Evolutionary conservation across 2,797 vertebrate genomes (phyloP).

Genomic region (Selene dorsalis): DNA sequence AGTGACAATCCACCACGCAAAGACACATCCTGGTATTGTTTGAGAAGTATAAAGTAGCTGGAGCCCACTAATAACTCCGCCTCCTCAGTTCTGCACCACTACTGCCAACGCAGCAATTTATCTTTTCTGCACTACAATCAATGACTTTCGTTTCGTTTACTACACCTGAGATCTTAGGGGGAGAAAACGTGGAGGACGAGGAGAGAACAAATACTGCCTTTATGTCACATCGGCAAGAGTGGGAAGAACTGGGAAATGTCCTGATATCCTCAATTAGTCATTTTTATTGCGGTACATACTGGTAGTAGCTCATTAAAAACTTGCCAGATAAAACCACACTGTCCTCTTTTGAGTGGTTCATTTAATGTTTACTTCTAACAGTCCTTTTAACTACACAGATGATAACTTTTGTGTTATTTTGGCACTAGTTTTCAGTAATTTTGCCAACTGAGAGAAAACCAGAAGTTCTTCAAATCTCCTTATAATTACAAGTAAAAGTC

Average conservation of each 20-base stretch:
- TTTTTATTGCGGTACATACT: neutral
- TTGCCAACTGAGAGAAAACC: conserved; percentile 29
- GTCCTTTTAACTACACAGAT: conserved; percentile 4
- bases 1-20: neutral
- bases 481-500: conserved; percentile 17
- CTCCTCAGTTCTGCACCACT: neutral
- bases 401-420: conserved; percentile 15
- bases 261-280: neutral
- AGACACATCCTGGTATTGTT: conserved; percentile 9
- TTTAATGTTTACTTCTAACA: conserved; percentile 13
- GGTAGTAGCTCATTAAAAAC: neutral
- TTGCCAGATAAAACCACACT: neutral
- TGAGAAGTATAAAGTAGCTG: conserved; percentile 35
- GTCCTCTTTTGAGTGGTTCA: neutral
- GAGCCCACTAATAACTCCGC: conserved; percentile 19
- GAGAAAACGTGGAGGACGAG: neutral
- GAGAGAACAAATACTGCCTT: neutral
- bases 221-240: neutral
- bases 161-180: neutral
- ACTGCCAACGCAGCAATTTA: neutral
- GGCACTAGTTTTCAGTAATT: neutral
- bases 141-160: neutral
- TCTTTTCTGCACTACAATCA: neutral
- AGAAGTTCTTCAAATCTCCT: conserved; percentile 22
- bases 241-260: neutral